Evolutionary conservation across 2,888 invertebrate genomes (phyloP), one percentile per base, ranked within the genome.

Genomic region (Cerceris ruficornis): DNA sequence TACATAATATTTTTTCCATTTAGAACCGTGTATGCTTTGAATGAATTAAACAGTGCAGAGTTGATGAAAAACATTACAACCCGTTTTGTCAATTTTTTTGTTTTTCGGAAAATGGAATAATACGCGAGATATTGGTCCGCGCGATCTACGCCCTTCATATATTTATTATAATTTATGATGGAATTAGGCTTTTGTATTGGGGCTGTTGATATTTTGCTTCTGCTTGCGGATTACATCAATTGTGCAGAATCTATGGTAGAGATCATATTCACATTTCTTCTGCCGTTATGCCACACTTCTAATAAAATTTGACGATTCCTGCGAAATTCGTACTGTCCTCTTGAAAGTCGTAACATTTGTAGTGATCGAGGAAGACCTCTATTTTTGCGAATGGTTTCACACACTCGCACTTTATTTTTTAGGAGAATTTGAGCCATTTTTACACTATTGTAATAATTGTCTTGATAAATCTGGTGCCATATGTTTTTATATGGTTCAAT

Each of bases 211-310:
- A 5, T 73, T 15, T 43, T 75, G 7, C 64, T 75, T 75, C 57
- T 54, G 42, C 13, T 67, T 55, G 11, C 39, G 28, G 54, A 61
- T 73, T 82, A 73, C 43, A 15, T 15, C 15, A 75, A 57, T 62
- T 60, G 67, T 69, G 77, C 75, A 52, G 82, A 78, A 76, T 85
- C 75, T 58, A 83, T 82, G 1, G 74, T 77, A 11, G 83, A 78
- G n/a, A 80, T 77, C 55, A 81, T 81, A 50, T 74, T 67, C 11
- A 83, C 72, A 14, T 66, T 76, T 54, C 74, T 75, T 65, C 81
- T 84, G 15, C 75, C 73, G 57, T 73, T 73, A 69, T 77, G 59
- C 81, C 82, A 84, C 54, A 65, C 52, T 68, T 80, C 68, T 60
- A 84, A 17, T 13, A 80, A 52, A 58, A 80, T 65, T 57, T 83